Evolutionary conservation across 2,797 vertebrate species (phyloP).

Genomic region (Acanthis flammea): DNA sequence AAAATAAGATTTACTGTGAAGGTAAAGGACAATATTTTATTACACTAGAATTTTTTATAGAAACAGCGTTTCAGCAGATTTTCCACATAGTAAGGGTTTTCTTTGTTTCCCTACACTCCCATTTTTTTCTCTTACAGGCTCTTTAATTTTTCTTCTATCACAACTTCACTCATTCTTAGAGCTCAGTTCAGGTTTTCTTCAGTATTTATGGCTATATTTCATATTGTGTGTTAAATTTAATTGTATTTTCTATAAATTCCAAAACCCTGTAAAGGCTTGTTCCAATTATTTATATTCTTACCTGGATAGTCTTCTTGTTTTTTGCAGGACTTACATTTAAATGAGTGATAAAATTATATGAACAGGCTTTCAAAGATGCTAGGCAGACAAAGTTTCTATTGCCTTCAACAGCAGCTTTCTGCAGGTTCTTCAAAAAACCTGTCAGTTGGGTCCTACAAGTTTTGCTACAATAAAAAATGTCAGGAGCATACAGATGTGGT

Average conservation of each 20-base stretch:
- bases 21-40: constrained; percentile 4
- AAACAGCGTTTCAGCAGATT: constrained; percentile 18
- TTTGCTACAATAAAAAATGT: constrained; percentile 50
- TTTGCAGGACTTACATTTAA: constrained; percentile 40
- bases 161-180: constrained; percentile 60
- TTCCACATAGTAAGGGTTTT: neutral
- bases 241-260: constrained; percentile 51
- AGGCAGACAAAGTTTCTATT: neutral
- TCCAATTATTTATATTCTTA: constrained; percentile 34
- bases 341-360: constrained; percentile 6
- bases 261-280: neutral
- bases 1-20: constrained; percentile 25
- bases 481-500: neutral
- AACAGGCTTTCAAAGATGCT: neutral
- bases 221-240: constrained; percentile 42
- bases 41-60: constrained; percentile 35
- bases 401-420: neutral
- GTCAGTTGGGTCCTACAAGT: neutral
- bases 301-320: neutral
- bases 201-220: constrained; percentile 36
- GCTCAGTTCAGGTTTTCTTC: neutral
- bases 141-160: constrained; percentile 56
- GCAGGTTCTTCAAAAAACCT: neutral
- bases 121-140: constrained; percentile 9
- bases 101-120: neutral